phyloP scores from a whole-genome alignment of 2,797 vertebrate species.

The Sebastolobus alascanus region DNA sequence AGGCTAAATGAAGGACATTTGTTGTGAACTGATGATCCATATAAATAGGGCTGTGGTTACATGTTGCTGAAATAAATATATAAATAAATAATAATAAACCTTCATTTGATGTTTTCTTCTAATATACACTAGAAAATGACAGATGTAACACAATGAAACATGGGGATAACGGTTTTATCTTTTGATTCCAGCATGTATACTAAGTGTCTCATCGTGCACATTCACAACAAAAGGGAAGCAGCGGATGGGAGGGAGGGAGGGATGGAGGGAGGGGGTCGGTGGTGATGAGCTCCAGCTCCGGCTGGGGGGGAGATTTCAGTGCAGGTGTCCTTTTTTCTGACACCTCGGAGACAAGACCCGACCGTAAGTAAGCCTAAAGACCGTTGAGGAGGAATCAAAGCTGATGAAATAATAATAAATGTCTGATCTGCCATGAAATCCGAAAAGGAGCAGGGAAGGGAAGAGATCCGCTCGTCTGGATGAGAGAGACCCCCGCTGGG shows the following conservation, averaged over 20 bases:
- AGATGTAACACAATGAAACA: background rate
- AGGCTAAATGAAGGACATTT: background rate
- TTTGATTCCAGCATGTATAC: background rate
- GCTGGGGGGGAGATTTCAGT: slow-evolving; percentile 49
- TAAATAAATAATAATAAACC: too few relatives aligned
- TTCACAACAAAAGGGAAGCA: slow-evolving; percentile 43
- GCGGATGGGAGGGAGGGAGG: slow-evolving; percentile 25
- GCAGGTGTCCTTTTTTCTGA: slow-evolving; percentile 78
- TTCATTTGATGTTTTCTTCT: background rate
- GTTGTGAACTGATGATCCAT: background rate
- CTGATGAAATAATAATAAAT: slow-evolving; percentile 69
- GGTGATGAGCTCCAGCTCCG: slow-evolving; percentile 45
- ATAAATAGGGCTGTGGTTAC: background rate
- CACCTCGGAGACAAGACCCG: slow-evolving; percentile 70
- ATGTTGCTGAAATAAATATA: background rate
- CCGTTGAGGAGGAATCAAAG: slow-evolving; percentile 53
- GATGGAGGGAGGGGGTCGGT: slow-evolving; percentile 35
- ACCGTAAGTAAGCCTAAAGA: slow-evolving; percentile 67
- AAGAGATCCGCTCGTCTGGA: slow-evolving; percentile 64
- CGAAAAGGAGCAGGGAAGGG: slow-evolving; percentile 52
- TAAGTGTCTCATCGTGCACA: slow-evolving; percentile 40
- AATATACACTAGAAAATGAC: background rate
- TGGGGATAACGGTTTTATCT: background rate
- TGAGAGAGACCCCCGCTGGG: slow-evolving; percentile 81
- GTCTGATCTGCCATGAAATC: slow-evolving; percentile 67